Conservation (phyloP, 2,888 invertebrate species). For the Drepana falcataria region DNA sequence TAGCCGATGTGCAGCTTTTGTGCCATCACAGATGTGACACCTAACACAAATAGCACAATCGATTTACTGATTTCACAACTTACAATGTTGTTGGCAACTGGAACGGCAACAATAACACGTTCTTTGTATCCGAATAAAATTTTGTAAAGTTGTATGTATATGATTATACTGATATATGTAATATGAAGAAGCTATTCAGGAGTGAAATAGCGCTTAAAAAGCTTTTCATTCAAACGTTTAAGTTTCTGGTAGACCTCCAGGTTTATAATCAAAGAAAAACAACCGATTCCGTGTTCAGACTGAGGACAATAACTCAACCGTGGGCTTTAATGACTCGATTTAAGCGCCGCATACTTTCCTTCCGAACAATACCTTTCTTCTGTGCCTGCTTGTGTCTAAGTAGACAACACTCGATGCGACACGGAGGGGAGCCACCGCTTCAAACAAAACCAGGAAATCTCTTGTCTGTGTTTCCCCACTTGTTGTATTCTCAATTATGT, state of each 20-base stretch:
- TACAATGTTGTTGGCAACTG: conserved; percentile 24
- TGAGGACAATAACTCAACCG: conserved; percentile 45
- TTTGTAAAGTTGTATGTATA: not conserved
- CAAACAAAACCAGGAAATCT: conserved; percentile 63
- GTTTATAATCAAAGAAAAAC: no score
- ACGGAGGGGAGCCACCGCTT: conserved; percentile 53
- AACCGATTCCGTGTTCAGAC: no score
- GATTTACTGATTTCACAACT: conserved; percentile 45
- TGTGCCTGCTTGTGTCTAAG: conserved; percentile 39
- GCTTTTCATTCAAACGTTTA: no score
- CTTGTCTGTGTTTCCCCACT: conserved; percentile 56
- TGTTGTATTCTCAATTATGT: conserved; percentile 25
- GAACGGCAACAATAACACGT: conserved; percentile 5
- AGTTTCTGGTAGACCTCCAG: no score
- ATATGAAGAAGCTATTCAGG: not conserved
- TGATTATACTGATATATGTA: not conserved
- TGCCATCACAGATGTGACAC: conserved; percentile 49
- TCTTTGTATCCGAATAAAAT: conserved; percentile 6
- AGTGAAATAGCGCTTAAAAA: no score
- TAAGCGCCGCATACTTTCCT: conserved; percentile 53
- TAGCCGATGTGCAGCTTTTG: conserved; percentile 42
- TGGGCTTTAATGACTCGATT: conserved; percentile 55
- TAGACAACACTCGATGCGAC: conserved; percentile 42
- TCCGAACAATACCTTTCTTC: conserved; percentile 51
- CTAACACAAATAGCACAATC: conserved; percentile 49